phyloP scores from a whole-genome alignment of 1,140 invertebrate genomes.

The Watersipora subatra region DNA sequence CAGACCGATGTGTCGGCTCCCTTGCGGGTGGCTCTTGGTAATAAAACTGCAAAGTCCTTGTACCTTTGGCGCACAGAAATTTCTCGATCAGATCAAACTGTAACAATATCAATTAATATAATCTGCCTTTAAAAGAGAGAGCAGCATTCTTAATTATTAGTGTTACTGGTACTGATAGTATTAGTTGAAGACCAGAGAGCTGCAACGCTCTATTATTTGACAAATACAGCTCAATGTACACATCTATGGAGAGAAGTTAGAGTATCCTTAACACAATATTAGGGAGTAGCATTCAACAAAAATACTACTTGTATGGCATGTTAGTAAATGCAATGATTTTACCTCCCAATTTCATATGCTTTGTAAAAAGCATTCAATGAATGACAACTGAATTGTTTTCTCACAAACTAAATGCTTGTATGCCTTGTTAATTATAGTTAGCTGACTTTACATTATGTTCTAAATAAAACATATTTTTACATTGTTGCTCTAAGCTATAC shows the following conservation, averaged over 20 bases:
- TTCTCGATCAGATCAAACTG: constrained; percentile 53
- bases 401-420: too few species aligned
- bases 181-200: neutral
- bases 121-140: neutral
- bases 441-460: too few species aligned
- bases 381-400: too few species aligned
- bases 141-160: neutral
- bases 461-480: too few species aligned
- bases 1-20: neutral
- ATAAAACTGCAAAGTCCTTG: constrained; percentile 75
- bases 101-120: constrained; percentile 7
- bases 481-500: too few species aligned
- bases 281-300: too few species aligned
- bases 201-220: neutral
- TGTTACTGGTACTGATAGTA: neutral
- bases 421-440: too few species aligned
- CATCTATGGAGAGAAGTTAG: neutral
- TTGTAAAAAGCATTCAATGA: too few species aligned
- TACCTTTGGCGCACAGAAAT: constrained; percentile 69
- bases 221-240: neutral
- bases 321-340: too few species aligned
- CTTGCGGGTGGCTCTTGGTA: constrained; percentile 65
- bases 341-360: too few species aligned
- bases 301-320: too few species aligned
- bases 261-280: neutral